Conservation (phyloP, 2,888 invertebrate genomes). For the Cheilosia variabilis region DNA sequence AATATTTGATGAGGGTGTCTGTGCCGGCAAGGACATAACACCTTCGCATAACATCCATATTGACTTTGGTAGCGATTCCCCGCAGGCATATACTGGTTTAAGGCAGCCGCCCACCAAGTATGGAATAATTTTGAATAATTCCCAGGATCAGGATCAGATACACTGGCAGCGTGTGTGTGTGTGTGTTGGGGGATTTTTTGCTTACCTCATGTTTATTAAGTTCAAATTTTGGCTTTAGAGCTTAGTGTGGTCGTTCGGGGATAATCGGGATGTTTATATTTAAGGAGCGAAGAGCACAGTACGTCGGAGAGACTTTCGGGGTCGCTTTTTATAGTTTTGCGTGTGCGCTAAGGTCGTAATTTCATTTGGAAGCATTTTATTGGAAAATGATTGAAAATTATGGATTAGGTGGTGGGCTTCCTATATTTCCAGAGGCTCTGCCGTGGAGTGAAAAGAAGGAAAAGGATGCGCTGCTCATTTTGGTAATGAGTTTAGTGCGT, state of each 20-base stretch:
- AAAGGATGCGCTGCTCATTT: too few species aligned
- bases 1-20: constrained; percentile 67
- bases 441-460: too few species aligned
- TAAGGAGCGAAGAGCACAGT: background rate
- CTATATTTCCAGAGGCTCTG: too few species aligned
- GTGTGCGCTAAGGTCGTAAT: background rate
- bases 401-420: constrained; percentile 15
- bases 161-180: background rate
- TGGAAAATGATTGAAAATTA: constrained; percentile 39
- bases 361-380: background rate
- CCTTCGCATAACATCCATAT: constrained; percentile 63
- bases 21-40: constrained; percentile 53
- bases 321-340: background rate
- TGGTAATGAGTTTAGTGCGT: too few species aligned
- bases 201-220: constrained; percentile 68
- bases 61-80: constrained; percentile 66
- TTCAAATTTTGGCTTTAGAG: constrained; percentile 49
- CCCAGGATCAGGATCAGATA: constrained; percentile 21
- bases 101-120: constrained; percentile 17
- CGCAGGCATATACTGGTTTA: constrained; percentile 26
- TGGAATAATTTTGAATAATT: constrained; percentile 71
- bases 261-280: constrained; percentile 42
- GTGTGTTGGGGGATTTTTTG: constrained; percentile 7
- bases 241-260: constrained; percentile 40
- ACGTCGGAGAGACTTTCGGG: background rate